phyloP scores from a whole-genome alignment of 1,140 invertebrate species.

The Frieseomelitta varia region DNA sequence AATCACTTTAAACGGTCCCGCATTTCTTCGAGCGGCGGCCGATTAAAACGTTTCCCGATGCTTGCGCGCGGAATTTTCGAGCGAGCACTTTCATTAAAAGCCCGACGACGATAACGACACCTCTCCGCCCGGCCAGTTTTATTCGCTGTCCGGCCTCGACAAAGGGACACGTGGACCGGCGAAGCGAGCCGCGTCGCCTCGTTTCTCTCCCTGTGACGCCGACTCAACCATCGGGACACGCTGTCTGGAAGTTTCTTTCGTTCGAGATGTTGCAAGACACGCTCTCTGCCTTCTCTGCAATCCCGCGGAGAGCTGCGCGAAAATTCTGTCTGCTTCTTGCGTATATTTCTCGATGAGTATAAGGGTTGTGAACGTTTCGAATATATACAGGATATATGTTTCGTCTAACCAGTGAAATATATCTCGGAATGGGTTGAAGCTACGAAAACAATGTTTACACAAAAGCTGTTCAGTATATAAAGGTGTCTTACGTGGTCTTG shows the following conservation, averaged over 20 bases:
- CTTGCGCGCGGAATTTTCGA: slow-evolving; percentile 41
- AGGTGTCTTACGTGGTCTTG: too few relatives aligned
- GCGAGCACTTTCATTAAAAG: slow-evolving; percentile 58
- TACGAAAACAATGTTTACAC: too few relatives aligned
- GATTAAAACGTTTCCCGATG: slow-evolving; percentile 49
- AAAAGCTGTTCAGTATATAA: too few relatives aligned
- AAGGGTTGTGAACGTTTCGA: background rate
- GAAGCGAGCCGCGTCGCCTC: background rate
- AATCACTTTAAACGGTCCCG: slow-evolving; percentile 43
- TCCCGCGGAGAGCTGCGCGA: background rate
- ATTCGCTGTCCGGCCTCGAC: slow-evolving; percentile 26
- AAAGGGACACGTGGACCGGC: slow-evolving; percentile 45
- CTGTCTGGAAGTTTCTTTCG: slow-evolving; percentile 48
- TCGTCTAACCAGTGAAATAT: too few relatives aligned
- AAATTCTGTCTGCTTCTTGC: background rate
- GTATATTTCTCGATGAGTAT: too few relatives aligned
- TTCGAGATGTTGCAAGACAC: slow-evolving; percentile 17
- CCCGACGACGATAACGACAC: slow-evolving; percentile 36
- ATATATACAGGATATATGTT: too few relatives aligned
- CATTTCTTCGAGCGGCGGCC: slow-evolving; percentile 33
- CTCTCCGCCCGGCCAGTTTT: slow-evolving; percentile 25
- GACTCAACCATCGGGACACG: background rate
- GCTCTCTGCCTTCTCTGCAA: background rate
- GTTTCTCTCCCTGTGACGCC: slow-evolving; percentile 2
- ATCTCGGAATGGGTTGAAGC: too few relatives aligned